Evolutionary conservation across 1,140 invertebrate genomes (phyloP), one percentile per base, ranked within the genome.

Genomic region (Colletes gigas): DNA sequence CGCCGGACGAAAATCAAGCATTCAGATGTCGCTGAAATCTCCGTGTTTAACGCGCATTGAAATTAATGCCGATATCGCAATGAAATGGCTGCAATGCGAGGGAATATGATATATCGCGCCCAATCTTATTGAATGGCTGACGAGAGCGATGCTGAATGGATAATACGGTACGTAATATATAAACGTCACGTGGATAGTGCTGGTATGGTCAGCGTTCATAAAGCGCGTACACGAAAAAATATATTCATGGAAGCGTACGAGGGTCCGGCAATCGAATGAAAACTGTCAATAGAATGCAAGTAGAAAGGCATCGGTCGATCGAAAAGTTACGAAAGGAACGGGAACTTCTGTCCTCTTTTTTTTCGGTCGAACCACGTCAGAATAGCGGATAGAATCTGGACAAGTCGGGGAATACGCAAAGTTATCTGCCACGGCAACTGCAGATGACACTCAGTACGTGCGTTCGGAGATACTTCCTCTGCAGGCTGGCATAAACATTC

Each of bases 371-470:
- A 12, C 63, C 63, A 66, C 41, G 41, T 14, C 44, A 41, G 52
- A 50, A 41, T 69, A 68, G 44, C 50, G 65, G 15, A 69, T 59
- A 4, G 66, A 70, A 77, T 77, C 66, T 60, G 66, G 15, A 65
- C 60, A 21, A 60, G 44, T 52, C 66, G 6, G 21, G 30, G 17
- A 59, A n/a, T 60, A 77, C 55, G 75, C 15, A 57, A 52, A 71
- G 75, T 71, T 78, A 71, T 78, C 75, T 70, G 57, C 67, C 41
- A 62, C 30, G 30, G 2, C 66, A 78, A 78, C 44, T 71, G 44
- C 75, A 78, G 47, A 55, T 62, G 57, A 12, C 71, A 39, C 44
- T n/a, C 62, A 5, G 9, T 59, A 75, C 47, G 21, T 19, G n/a
- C 50, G 54, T 21, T 19, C 4, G 7, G 19, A n/a, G 54, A 50